Evolutionary conservation across 2,888 invertebrate species (phyloP), one percentile per base, ranked within the genome.

Genomic region (Alentia gelatinosa): DNA sequence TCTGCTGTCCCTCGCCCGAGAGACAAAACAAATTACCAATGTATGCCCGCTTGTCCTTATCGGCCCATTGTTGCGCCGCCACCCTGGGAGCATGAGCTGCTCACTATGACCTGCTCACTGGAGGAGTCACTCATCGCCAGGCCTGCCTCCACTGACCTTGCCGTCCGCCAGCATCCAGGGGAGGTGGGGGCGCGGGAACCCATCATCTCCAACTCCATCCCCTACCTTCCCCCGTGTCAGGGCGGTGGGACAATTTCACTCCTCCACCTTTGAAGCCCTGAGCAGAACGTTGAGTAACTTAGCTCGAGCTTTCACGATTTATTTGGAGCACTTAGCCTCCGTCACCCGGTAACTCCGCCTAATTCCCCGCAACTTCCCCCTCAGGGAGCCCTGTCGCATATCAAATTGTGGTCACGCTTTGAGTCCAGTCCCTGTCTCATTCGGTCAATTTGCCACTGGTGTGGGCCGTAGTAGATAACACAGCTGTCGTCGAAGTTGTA

Each of bases 1-100:
- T 19, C 56, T 19, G 56, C 56, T 56, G 56, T 56, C 56, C 75
- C 5, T 75, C 75, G 26, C 75, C 75, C 56, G 12, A 15, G 74
- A 83, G 42, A 83, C 42, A 42, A 83, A 83, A 39, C 83, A 83
- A 83, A 83, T 83, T 83, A 83, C 39, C 23, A n/a, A 35, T 83
- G 83, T 83, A 83, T 83, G 39, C 39, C 40, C 23, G 39, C 39
- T 37, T 37, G 33, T 37, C n/a, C n/a, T 75, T 75, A 75, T 75
- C 75, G 33, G 35, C 15, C 35, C 37, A 19, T 39, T 83, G 15
- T 35, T n/a, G n/a, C 33, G 79, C 12, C 7, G 79, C 37, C 37
- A 26, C 19, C n/a, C 37, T 30, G 37, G 83, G 83, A 83, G 23
- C 39, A 39, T 12, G 74, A 74, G 9, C 12, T 23, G 83, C 40